Evolutionary conservation across 1,140 invertebrate species (phyloP).

Genomic region (Pogonomyrmex californicus): DNA sequence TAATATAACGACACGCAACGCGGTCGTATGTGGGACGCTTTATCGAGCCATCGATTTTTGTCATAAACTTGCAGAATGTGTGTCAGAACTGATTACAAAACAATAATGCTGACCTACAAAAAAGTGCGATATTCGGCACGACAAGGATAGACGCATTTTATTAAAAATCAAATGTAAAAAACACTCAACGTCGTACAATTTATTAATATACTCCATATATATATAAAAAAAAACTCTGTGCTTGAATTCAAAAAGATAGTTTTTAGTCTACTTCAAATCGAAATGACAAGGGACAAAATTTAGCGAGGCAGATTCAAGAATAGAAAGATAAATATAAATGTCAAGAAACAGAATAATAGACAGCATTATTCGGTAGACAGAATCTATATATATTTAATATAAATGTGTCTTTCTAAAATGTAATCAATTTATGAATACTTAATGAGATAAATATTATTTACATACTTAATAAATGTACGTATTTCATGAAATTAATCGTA

Average conservation of each 20-base stretch:
- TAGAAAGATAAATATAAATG: not conserved
- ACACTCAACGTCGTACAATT: not conserved
- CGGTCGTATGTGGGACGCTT: constrained; percentile 25
- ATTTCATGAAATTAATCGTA: not conserved
- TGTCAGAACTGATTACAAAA: constrained; percentile 27
- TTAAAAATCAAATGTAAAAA: constrained; percentile 12
- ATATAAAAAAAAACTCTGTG: not conserved
- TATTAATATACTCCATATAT: not conserved
- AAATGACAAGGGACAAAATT: not conserved
- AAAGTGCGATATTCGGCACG: not conserved
- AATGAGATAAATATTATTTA: constrained; percentile 29
- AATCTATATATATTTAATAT: no score
- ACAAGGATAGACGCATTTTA: not conserved
- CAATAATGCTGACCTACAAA: not conserved
- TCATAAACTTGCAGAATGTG: constrained; percentile 17
- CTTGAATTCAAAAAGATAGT: not conserved
- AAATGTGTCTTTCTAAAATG: no score
- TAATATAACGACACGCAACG: constrained; percentile 49
- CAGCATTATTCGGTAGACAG: no score
- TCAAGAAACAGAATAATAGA: no score
- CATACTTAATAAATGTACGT: not conserved
- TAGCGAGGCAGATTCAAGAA: not conserved
- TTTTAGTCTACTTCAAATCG: not conserved
- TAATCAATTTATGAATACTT: no score
- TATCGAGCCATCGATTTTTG: constrained; percentile 54